Evolutionary conservation across 2,113 vertebrate species (phyloP), one percentile per base, ranked within the genome.

Genomic region (Clupea harengus): DNA sequence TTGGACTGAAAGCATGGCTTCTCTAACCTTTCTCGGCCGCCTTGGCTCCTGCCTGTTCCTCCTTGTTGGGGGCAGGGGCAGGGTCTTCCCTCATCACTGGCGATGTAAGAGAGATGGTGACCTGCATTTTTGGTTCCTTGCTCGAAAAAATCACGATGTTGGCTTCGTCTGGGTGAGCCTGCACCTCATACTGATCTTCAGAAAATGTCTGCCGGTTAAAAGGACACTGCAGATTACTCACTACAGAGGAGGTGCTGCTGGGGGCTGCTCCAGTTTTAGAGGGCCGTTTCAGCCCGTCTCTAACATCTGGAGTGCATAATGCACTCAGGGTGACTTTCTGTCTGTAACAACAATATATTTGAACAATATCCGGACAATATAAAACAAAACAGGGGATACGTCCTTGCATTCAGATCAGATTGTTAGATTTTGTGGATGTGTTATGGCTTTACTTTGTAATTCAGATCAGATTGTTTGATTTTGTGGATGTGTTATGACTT

Each of bases 121-220:
- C 96, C 93, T 95, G 95, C 93, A 96, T 95, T 94, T 94, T 94
- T 90, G 96, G 96, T 91, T 97, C 96, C 93, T 95, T 95, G 88
- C 94, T 95, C 85, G 96, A 95, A 88, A 94, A 93, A 93, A 96
- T 96, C 89, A 95, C 83, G 88, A 97, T 94, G 93, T 90, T 94
- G 86, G 95, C 95, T 92, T 96, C 95, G 82, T 96, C 94, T 0
- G 91, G 91, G 87, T 94, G 93, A 83, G 94, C 94, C 91, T 95
- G 94, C 88, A 97, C 95, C 92, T 96, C 93, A 84, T 97, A 96
- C 92, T 95, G 93, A 92, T 97, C 96, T 85, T 96, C 95, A 67
- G 95, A 96, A 94, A 97, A 94, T 86, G 92, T 94, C 96, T 97
- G 92, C 95, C 93, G 93, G 95, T 95, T 94, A 94, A 94, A 96